Evolutionary conservation across 2,888 invertebrate species (phyloP).

Genomic region (Oscheius sp.): DNA sequence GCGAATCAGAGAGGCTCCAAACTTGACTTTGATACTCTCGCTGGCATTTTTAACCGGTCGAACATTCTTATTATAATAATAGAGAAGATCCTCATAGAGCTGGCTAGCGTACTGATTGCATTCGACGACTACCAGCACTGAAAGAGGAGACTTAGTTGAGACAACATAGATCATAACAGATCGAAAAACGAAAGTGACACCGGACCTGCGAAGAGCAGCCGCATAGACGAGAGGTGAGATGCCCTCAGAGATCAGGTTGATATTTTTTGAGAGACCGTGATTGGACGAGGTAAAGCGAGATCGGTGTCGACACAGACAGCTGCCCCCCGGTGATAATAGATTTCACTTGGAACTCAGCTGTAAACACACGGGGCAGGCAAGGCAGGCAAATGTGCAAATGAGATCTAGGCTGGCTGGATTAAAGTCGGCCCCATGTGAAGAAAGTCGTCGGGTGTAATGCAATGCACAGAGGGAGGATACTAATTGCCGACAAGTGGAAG

Average conservation of each 20-base stretch:
- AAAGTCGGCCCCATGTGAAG: neutral
- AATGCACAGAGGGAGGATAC: neutral
- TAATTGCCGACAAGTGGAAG: slow-evolving; percentile 5
- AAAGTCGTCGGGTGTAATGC: neutral
- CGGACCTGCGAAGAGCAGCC: slow-evolving; percentile 35
- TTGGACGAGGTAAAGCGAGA: neutral
- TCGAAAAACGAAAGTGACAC: neutral
- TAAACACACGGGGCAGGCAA: slow-evolving; percentile 9
- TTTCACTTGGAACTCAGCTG: slow-evolving; percentile 19
- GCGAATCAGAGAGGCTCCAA: slow-evolving; percentile 72
- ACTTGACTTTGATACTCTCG: slow-evolving; percentile 70
- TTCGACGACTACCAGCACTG: slow-evolving; percentile 27
- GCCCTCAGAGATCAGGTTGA: neutral
- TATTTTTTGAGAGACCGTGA: neutral
- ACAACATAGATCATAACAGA: neutral
- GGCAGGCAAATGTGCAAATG: slow-evolving; percentile 28
- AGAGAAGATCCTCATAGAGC: slow-evolving; percentile 73
- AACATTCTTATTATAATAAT: slow-evolving; percentile 72
- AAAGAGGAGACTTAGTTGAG: neutral
- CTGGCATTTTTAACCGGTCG: slow-evolving; percentile 71
- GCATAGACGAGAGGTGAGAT: slow-evolving; percentile 5
- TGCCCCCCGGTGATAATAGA: slow-evolving; percentile 32
- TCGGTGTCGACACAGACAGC: slow-evolving; percentile 3
- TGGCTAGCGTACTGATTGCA: slow-evolving; percentile 63
- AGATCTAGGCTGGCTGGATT: slow-evolving; percentile 26